Base-by-base conservation (phyloP, 2,888 invertebrate genomes). In the Cheilosia impressa region DNA sequence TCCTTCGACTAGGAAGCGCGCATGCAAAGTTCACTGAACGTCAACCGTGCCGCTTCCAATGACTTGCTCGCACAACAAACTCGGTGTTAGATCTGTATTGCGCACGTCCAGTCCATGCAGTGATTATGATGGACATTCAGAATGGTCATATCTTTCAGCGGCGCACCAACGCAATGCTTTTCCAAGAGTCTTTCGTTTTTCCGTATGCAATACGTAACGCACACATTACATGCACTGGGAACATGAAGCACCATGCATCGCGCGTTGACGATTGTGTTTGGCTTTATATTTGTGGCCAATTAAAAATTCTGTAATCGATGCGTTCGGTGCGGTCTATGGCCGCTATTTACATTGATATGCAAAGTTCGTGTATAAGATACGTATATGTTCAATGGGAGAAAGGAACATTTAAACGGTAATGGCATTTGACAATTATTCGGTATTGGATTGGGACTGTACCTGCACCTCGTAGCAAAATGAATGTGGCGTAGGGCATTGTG, bases 291-390 rank as follows among this genome's bases (percentile, higher is more conserved):
- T 60, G 53, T 62, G 62, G 53, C 27, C 65, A 53, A 84, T 84
- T 79, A 79, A 79, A 69, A 65, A 84, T 84, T 84, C 84, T 76
- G 15, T 58, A 66, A 84, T 84, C 75, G 84, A 75, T 65, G 65
- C 53, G 17, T 63, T 71, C 24, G 31, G 47, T 55, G 69, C 63
- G 62, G 62, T 47, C 63, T 78, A 55, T 50, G 60, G 53, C 43
- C 22, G 62, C 53, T 38, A 62, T 17, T 45, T 69, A 47, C 52
- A 73, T 84, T 84, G 6, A 75, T 79, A 84, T 79, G 73, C 79
- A 27, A 73, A 63, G 24, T 58, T 53, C 73, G 79, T 73, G 50
- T 24, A 3, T 17, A 45, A 55, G 22, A 15, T 47, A 17, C 45
- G 2, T 2, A 27, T 9, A 19, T 24, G n/a, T 24, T 58, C 24